Evolutionary conservation across 2,888 invertebrate species (phyloP), one percentile per base, ranked within the genome.

Genomic region (Drosophila neotestacea): DNA sequence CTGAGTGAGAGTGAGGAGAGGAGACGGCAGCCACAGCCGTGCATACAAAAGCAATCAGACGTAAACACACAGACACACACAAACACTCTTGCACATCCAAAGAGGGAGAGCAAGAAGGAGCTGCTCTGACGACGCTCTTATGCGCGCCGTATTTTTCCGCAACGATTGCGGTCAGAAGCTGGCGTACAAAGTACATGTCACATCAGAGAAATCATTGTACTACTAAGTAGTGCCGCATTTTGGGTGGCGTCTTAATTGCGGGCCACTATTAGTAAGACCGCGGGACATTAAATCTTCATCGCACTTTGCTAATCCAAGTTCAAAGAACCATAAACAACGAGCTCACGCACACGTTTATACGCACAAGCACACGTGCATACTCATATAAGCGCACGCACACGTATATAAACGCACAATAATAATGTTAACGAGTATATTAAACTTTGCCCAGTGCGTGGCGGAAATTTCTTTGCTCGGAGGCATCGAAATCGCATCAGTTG

Each of bases 401-500:
- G n/a, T 47, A 67, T 16, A 11, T 34, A 34, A 34, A 34, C 42
- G 38, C 56, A 38, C 55, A 32, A 56, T 36, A 46, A 42, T 13
- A 58, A 91, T 92, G 91, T 73, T 90, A 73, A 73, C 88, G 67
- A 76, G 84, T 50, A 70, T 90, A 27, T 78, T 88, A 64, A 88
- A 88, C 80, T 88, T 91, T 80, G 79, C 81, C 71, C 91, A 91
- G 72, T 88, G 89, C 62, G 84, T 90, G 62, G 75, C 91, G 62
- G 91, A 89, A 74, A 91, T 92, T 59, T 91, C 91, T 11, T 63
- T 92, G 74, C 75, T 92, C 34, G 92, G 92, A 50, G 88, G 90
- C 73, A 86, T 92, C 64, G 92, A 92, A 82, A 89, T 90, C 58
- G 89, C 91, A 68, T 92, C 92, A 36, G 90, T 92, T 55, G 90